Conservation (phyloP, 2,797 vertebrate genomes). For the Sparus aurata region DNA sequence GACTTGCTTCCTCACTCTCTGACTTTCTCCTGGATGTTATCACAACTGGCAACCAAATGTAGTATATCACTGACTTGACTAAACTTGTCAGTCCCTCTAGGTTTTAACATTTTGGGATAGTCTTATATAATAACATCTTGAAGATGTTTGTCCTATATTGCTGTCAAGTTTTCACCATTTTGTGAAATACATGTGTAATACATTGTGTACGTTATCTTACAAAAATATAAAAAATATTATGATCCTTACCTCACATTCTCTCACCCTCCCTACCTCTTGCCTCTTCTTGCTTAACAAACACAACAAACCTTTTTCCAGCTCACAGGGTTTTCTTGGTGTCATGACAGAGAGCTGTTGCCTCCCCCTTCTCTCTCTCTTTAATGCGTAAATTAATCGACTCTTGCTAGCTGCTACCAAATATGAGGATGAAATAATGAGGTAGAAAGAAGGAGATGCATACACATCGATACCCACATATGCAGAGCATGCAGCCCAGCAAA, state of each 20-base stretch:
- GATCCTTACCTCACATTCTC: background rate
- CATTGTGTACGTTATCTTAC: background rate
- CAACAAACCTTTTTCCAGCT: conserved; percentile 11
- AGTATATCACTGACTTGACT: too few relatives aligned
- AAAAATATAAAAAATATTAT: too few relatives aligned
- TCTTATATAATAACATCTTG: too few relatives aligned
- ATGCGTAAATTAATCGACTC: conserved; percentile 22
- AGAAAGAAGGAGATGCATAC: conserved; percentile 8
- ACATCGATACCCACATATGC: conserved; percentile 12
- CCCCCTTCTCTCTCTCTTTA: background rate
- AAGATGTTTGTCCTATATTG: background rate
- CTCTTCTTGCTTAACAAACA: conserved; percentile 26
- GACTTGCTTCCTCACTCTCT: too few relatives aligned
- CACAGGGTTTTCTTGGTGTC: conserved; percentile 15
- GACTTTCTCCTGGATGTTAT: too few relatives aligned
- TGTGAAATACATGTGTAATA: too few relatives aligned
- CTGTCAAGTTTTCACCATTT: too few relatives aligned
- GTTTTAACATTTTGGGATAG: too few relatives aligned
- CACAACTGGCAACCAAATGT: too few relatives aligned
- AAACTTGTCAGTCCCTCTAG: too few relatives aligned
- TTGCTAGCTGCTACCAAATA: background rate
- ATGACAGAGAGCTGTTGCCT: conserved; percentile 15
- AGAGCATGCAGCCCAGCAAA: conserved; percentile 14
- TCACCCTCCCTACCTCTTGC: background rate
- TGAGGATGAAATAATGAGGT: conserved; percentile 9